Evolutionary conservation across 2,797 vertebrate genomes (phyloP).

Genomic region (Diglossa cyanea): DNA sequence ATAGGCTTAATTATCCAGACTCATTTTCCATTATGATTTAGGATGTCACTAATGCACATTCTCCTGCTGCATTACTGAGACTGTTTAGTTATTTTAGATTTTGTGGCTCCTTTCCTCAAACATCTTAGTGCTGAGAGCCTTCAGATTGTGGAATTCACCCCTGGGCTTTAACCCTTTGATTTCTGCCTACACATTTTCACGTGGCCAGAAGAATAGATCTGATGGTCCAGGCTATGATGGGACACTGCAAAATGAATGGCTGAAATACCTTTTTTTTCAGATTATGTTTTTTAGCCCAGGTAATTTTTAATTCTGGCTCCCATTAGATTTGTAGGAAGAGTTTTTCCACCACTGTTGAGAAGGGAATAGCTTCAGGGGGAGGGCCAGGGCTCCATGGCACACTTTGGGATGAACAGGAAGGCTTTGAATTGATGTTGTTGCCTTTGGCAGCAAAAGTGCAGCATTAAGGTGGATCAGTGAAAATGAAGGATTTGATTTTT

Average conservation of each 20-base stretch:
- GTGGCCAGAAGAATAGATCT: background rate
- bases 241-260: background rate
- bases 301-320: background rate
- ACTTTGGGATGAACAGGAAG: background rate
- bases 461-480: background rate
- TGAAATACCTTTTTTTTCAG: background rate
- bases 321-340: background rate
- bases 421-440: background rate
- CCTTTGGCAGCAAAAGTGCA: background rate
- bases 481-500: background rate
- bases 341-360: background rate
- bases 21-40: slow-evolving; percentile 35
- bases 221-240: accelerated
- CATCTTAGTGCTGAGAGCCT: background rate
- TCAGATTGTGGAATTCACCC: background rate
- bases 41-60: background rate
- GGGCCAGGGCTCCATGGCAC: background rate
- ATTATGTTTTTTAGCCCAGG: background rate
- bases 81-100: background rate
- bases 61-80: background rate
- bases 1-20: slow-evolving; percentile 31
- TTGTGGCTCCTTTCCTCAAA: background rate
- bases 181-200: background rate
- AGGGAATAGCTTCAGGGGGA: background rate
- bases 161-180: background rate